phyloP scores from a whole-genome alignment of 64 coral and sea anemone species.

The Montipora capricornis region DNA sequence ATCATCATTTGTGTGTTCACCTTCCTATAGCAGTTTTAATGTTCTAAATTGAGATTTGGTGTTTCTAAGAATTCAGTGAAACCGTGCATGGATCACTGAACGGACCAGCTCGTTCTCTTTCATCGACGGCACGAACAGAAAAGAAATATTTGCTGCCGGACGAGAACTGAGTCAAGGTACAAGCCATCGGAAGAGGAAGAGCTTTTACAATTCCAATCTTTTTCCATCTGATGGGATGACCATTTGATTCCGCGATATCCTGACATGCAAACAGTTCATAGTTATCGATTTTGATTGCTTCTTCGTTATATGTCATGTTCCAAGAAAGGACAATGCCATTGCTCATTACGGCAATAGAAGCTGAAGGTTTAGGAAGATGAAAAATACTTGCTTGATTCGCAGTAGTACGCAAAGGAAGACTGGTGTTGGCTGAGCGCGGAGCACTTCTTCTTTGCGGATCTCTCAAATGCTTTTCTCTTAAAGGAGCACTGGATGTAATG shows the following conservation, averaged over 20 bases:
- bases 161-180: constrained; percentile 92
- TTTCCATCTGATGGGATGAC: constrained; percentile 85
- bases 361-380: constrained; percentile 70
- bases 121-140: constrained; percentile 90
- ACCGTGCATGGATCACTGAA: constrained; percentile 93
- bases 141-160: constrained; percentile 95
- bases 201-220: constrained; percentile 90
- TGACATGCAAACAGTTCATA: constrained; percentile 97
- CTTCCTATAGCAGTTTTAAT: neutral
- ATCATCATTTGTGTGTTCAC: neutral
- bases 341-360: constrained; percentile 78
- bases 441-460: neutral
- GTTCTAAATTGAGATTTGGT: neutral
- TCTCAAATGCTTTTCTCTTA: neutral
- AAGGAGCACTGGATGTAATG: constrained; percentile 14
- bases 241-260: constrained; percentile 50
- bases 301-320: constrained; percentile 80
- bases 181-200: constrained; percentile 94
- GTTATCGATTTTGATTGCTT: constrained; percentile 49
- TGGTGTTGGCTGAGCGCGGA: neutral
- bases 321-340: constrained; percentile 94
- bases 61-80: constrained; percentile 56
- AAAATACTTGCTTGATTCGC: neutral
- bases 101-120: constrained; percentile 72
- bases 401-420: neutral